A percentile compares a stretch with the other conserved stretches of the same genome.
Evolutionary conservation across 2,113 vertebrate species (phyloP).

Genomic region (Alligator mississippiensis): DNA sequence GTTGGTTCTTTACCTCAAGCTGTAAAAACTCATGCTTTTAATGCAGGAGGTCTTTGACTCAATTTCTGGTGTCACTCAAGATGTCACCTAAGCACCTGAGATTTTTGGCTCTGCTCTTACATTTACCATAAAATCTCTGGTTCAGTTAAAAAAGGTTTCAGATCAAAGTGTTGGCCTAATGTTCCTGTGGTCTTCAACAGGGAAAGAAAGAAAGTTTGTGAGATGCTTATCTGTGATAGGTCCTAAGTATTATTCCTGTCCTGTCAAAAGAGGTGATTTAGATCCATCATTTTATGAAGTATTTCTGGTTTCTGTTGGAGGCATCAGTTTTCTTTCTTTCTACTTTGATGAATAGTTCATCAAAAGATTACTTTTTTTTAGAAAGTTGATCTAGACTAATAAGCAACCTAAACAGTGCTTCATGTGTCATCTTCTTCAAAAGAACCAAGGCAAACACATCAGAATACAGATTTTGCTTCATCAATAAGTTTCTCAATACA

Average conservation of each 20-base stretch:
- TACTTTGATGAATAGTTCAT: not conserved
- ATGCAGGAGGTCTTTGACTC: not conserved
- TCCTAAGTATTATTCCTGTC: too few species aligned
- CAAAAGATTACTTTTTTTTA: not conserved
- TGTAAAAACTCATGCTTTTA: not conserved
- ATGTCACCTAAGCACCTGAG: not conserved
- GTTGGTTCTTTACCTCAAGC: not conserved
- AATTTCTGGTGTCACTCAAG: not conserved
- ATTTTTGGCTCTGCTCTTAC: accelerated
- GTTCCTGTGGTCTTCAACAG: not conserved
- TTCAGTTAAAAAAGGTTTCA: accelerated
- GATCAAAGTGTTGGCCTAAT: not conserved
- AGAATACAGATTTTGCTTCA: not conserved
- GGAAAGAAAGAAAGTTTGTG: not conserved
- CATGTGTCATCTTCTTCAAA: too few species aligned
- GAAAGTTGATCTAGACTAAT: accelerated
- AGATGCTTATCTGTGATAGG: too few species aligned
- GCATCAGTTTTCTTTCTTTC: accelerated
- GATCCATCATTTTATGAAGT: too few species aligned
- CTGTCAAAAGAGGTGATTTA: too few species aligned
- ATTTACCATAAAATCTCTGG: accelerated
- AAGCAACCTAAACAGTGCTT: not conserved
- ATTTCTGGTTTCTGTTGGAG: not conserved
- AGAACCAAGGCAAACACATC: not conserved
- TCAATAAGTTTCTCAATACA: not conserved